phyloP scores from a whole-genome alignment of 2,113 vertebrate genomes.

The Galeopterus variegatus region DNA sequence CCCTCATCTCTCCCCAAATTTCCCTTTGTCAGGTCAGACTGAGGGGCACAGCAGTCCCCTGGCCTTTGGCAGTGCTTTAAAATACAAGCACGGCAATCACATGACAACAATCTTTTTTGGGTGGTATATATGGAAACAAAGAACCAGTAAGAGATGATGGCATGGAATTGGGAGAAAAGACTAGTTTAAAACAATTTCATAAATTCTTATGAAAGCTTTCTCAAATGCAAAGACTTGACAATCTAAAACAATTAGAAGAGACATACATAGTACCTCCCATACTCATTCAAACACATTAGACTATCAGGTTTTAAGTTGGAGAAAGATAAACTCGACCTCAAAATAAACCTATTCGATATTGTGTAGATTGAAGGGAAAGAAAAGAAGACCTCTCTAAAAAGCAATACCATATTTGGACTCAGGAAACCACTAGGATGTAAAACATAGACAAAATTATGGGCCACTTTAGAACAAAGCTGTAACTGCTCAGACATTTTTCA shows the following conservation, averaged over 20 bases:
- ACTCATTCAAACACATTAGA: constrained; percentile 73
- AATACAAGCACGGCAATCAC: constrained; percentile 63
- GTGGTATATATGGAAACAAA: constrained; percentile 89
- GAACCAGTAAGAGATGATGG: constrained; percentile 91
- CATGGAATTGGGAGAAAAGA: constrained; percentile 85
- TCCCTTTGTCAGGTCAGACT: constrained; percentile 86
- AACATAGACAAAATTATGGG: constrained; percentile 85
- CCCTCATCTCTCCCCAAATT: constrained; percentile 90
- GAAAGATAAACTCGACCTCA: constrained; percentile 79
- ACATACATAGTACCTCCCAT: constrained; percentile 47
- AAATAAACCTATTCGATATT: constrained; percentile 78
- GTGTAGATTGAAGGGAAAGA: constrained; percentile 74
- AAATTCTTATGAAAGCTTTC: constrained; percentile 82
- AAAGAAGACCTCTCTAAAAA: constrained; percentile 74
- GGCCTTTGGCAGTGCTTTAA: constrained; percentile 82
- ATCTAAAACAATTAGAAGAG: constrained; percentile 81
- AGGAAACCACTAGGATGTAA: constrained; percentile 81
- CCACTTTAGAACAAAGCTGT: constrained; percentile 79
- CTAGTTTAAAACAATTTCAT: constrained; percentile 81
- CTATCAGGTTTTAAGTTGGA: constrained; percentile 78
- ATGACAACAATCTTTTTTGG: constrained; percentile 80
- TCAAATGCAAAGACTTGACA: constrained; percentile 80
- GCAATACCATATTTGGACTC: constrained; percentile 80
- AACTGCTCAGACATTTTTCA: constrained; percentile 78
- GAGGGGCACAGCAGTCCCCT: constrained; percentile 82